These are phyloP conservation scores for Leptinotarsa undecemlineata DNA, from an alignment of 1,140 invertebrate genomes.

Conservation along the genomic window DNA sequence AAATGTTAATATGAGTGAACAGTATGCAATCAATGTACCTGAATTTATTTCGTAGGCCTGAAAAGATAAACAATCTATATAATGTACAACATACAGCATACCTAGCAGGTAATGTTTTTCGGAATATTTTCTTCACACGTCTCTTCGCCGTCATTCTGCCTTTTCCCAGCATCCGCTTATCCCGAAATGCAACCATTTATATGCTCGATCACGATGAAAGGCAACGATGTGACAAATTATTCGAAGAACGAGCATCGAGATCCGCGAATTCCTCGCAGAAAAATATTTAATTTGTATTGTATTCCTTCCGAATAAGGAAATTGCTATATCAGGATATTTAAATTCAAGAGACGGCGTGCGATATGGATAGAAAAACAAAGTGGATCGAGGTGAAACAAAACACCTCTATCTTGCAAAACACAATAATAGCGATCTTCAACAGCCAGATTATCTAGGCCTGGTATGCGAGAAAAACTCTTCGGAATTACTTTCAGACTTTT, in stretches of 20 bases:
- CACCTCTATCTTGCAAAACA: slow-evolving; percentile 29
- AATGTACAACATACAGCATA: not conserved
- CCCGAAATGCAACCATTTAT: slow-evolving; percentile 8
- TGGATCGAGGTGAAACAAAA: slow-evolving; percentile 34
- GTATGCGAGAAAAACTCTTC: slow-evolving; percentile 40
- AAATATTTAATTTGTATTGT: slow-evolving; percentile 30
- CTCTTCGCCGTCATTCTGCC: not conserved
- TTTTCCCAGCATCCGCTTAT: not conserved
- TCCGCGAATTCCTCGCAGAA: slow-evolving; percentile 25
- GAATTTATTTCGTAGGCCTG: not conserved
- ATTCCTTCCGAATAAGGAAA: slow-evolving; percentile 21
- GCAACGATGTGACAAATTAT: slow-evolving; percentile 29
- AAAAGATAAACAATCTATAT: not conserved
- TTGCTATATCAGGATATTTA: slow-evolving; percentile 27
- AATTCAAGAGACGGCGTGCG: slow-evolving; percentile 27
- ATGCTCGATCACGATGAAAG: slow-evolving; percentile 13
- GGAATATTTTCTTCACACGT: not conserved
- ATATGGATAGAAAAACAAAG: slow-evolving; percentile 34
- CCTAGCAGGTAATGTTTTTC: not conserved
- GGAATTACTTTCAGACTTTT: slow-evolving; percentile 36
- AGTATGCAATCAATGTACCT: too few relatives aligned
- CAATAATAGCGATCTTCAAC: slow-evolving; percentile 20
- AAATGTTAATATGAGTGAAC: too few relatives aligned
- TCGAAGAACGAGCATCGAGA: slow-evolving; percentile 18
- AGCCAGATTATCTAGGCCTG: slow-evolving; percentile 38